Evolutionary conservation across 2,888 invertebrate species (phyloP).

Genomic region (Tenthredo livida): DNA sequence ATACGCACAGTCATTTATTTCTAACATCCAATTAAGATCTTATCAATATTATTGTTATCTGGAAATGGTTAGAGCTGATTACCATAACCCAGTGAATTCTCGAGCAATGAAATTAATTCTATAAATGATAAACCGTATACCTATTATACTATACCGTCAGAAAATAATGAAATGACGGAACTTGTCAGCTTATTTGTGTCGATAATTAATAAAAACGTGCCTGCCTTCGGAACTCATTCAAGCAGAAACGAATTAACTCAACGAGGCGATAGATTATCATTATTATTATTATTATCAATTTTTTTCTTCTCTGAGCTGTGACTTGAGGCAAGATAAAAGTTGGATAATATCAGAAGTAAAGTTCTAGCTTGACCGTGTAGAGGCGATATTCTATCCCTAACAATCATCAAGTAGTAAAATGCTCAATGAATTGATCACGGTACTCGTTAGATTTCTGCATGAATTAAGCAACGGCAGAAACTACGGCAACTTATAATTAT

Average conservation of each 20-base stretch:
- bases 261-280: conserved; percentile 67
- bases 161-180: conserved; percentile 35
- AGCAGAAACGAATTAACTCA: conserved; percentile 34
- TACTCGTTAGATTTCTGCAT: neutral
- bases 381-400: neutral
- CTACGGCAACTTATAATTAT: conserved; percentile 30
- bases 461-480: conserved; percentile 1
- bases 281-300: neutral
- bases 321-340: conserved; percentile 15
- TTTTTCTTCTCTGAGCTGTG: neutral
- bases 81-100: conserved; percentile 18
- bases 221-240: neutral
- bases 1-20: conserved; percentile 18
- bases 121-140: conserved; percentile 25
- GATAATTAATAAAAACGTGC: conserved; percentile 28
- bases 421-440: conserved; percentile 4
- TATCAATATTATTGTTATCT: conserved; percentile 7
- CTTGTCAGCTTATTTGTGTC: conserved; percentile 5
- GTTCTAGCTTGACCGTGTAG: neutral
- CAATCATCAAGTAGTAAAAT: conserved; percentile 3
- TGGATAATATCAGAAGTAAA: conserved; percentile 3
- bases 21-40: conserved; percentile 39
- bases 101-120: neutral
- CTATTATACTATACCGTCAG: neutral
- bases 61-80: neutral